Evolutionary conservation across 92 coral and sea anemone genomes (phyloP).

Genomic region (Desmophyllum pertusum): DNA sequence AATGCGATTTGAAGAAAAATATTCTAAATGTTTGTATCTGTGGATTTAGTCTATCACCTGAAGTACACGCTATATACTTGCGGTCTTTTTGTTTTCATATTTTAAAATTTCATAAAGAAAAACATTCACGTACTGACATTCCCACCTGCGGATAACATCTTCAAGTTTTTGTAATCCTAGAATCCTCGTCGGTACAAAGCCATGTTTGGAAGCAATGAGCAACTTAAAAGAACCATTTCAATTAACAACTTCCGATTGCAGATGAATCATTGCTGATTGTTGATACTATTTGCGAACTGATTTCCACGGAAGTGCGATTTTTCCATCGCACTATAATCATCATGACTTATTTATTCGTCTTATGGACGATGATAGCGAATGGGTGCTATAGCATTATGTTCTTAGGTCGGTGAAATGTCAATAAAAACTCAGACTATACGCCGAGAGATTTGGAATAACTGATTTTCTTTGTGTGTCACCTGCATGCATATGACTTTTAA

Average conservation of each 20-base stretch:
- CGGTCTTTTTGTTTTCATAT: constrained; percentile 37
- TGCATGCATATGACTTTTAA: not conserved
- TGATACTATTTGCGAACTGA: not conserved
- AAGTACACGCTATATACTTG: not conserved
- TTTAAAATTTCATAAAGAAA: constrained; percentile 33
- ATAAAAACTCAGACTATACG: not conserved
- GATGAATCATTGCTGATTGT: not conserved
- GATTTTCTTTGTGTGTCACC: constrained; percentile 25
- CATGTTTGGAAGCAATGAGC: not conserved
- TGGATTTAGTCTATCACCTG: not conserved
- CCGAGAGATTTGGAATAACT: not conserved
- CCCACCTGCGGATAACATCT: constrained; percentile 24
- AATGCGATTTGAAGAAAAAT: not conserved
- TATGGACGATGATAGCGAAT: constrained; percentile 7
- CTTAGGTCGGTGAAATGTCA: constrained; percentile 9
- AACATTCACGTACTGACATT: constrained; percentile 13
- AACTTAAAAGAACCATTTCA: not conserved
- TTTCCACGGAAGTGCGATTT: not conserved
- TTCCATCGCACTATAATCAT: not conserved
- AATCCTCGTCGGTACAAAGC: not conserved
- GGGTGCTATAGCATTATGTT: not conserved
- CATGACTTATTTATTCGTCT: constrained; percentile 30
- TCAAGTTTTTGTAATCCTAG: not conserved
- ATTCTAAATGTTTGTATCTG: not conserved
- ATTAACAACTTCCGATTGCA: not conserved